Evolutionary conservation across 1,140 invertebrate genomes (phyloP), one percentile per base, ranked within the genome.

Genomic region (Drosophila nikananu): DNA sequence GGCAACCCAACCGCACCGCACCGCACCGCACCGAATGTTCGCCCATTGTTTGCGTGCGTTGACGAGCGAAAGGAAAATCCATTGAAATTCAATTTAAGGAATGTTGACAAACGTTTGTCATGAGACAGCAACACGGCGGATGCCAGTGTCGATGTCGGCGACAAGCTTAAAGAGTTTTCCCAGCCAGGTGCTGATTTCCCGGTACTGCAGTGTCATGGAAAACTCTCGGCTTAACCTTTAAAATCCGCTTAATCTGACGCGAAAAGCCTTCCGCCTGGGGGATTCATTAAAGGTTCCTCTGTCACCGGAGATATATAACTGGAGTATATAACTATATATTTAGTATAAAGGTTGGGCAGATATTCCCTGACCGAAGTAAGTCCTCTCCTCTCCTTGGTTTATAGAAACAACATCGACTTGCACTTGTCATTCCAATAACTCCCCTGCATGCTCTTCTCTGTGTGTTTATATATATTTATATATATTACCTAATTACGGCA

Each of bases 21-120:
- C 27, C 19, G 6, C 30, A 17, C 2, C 17, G 27, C 55, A 25
- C 9, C 37, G 5, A 19, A 30, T 60, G 39, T 58, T 42, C 48
- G 54, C 27, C 41, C 57, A 73, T 80, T 80, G 77, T 74, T 79
- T 80, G 68, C 37, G 25, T 74, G 52, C 63, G 71, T 70, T 80
- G 59, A 80, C 77, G 79, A 52, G 77, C 77, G 57, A 78, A 78
- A 55, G 76, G 76, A 78, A 80, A 80, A 80, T 80, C 77, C 77
- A 80, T 80, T 80, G 77, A 80, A 80, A 80, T 80, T 80, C 77
- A 80, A 80, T 80, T 80, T 80, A 66, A 80, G 73, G 62, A 80
- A 61, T 80, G 77, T 80, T 80, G 77, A 80, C 77, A 80, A 80
- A 80, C 77, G 77, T 80, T 80, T 80, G 77, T 80, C 77, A 80